Conservation (phyloP, 2,113 vertebrate species). For the Ariopsis seemanni region DNA sequence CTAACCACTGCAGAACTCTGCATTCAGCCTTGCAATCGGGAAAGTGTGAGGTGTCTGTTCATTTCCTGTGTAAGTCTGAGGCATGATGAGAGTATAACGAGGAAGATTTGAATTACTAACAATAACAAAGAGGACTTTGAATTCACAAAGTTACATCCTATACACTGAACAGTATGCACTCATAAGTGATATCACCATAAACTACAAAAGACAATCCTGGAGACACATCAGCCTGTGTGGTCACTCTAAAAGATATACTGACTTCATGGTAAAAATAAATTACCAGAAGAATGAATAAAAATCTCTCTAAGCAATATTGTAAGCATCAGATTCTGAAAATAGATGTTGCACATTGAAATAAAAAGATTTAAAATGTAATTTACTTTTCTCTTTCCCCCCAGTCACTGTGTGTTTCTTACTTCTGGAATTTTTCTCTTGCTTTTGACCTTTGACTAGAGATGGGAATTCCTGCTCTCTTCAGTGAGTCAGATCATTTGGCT, state of each 20-base stretch:
- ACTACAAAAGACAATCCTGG: not conserved
- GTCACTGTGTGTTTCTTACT: not conserved
- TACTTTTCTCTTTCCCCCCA: not conserved
- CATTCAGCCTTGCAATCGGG: not conserved
- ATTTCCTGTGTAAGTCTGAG: not conserved
- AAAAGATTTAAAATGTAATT: not conserved
- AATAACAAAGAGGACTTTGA: not conserved
- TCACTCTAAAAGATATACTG: not conserved
- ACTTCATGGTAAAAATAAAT: not conserved
- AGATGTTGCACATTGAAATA: not conserved
- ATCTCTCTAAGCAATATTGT: not conserved
- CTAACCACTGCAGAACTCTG: not conserved
- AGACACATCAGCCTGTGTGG: not conserved
- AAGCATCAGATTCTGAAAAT: not conserved
- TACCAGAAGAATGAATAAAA: not conserved
- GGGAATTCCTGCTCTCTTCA: not conserved
- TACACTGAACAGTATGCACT: not conserved
- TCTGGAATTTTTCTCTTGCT: not conserved
- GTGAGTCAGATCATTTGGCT: not conserved
- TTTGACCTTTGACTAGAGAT: conserved; percentile 15
- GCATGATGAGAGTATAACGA: not conserved
- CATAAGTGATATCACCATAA: not conserved
- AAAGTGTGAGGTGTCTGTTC: not conserved
- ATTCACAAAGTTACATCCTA: not conserved
- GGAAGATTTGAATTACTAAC: not conserved